Evolutionary conservation across 2,797 vertebrate genomes (phyloP), one percentile per base, ranked within the genome.

Genomic region (Anabacerthia variegaticeps): DNA sequence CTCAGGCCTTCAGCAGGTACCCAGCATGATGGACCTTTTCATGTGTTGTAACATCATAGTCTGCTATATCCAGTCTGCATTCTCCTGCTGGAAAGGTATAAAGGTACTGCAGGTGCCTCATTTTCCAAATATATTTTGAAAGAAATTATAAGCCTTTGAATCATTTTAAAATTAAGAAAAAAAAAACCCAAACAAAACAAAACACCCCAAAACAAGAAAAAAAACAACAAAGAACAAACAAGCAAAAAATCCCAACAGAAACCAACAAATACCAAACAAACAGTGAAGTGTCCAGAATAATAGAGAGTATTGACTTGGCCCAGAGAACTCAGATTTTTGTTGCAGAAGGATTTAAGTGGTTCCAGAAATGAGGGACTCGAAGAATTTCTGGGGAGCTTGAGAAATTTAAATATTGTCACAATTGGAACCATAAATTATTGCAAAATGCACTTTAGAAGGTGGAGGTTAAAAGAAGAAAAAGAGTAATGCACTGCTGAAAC

Each of bases 21-120:
- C 28, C 23, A 26, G 15, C 19, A 12, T 20, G 61, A 54, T 1
- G 6, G n/a, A 36, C 28, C 9, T 75, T 78, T 66, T 55, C 26
- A 54, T 3, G 1, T 22, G 3, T 12, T 63, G 10, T 8, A n/a
- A 9, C 26, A 24, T 12, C 0, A 0, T 32, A 73, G 22, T 13
- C 73, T 72, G 24, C 41, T 93, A 3, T 23, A 24, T 9, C 24
- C 34, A 56, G 41, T 28, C 8, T 26, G 27, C 8, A 3, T 11
- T 52, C 63, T 59, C 59, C n/a, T 78, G 13, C 27, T 92, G 46
- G 30, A 39, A 79, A 76, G 18, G 16, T 71, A 36, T 15, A 67
- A 68, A 58, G 2, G 11, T 84, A 6, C 8, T 48, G 18, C 22
- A 55, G 10, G 7, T 44, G 5, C 58, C 32, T 73, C 24, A 32